A percentile compares a stretch with the other conserved stretches of the same genome.
phyloP scores from a whole-genome alignment of 2,113 vertebrate genomes.

The Jacana jacana region DNA sequence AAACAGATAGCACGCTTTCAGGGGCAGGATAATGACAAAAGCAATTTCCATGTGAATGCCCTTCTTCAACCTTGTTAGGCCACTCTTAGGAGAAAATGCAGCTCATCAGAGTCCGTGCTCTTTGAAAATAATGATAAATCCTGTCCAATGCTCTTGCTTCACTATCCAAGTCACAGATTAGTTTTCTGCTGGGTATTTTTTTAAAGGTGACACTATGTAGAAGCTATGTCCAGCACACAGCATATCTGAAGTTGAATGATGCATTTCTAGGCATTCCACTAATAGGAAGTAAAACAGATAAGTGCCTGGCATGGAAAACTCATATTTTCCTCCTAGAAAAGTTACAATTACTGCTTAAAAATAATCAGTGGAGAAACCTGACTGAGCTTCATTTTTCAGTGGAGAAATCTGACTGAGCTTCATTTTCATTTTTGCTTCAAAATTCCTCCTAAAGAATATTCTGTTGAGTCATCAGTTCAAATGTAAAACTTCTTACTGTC shows the following conservation, averaged over 20 bases:
- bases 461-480: constrained; percentile 3
- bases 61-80: neutral
- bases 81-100: neutral
- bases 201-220: neutral
- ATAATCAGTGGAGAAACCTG: neutral
- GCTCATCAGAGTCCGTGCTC: neutral
- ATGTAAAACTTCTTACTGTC: neutral
- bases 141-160: neutral
- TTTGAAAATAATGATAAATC: neutral
- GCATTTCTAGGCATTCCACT: neutral
- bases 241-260: neutral
- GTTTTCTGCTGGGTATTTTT: neutral
- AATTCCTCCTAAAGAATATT: neutral
- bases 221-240: neutral
- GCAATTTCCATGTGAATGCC: neutral
- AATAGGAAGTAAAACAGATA: neutral
- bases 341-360: neutral
- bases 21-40: neutral
- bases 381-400: neutral
- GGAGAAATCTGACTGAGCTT: neutral
- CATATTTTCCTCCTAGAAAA: neutral
- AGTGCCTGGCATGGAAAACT: neutral
- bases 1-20: neutral
- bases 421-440: constrained; percentile 35
- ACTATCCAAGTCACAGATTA: neutral